A percentile compares a stretch with the other conserved stretches of the same genome.
phyloP scores from a whole-genome alignment of 1,140 invertebrate species.

The Leucophenga varia region DNA sequence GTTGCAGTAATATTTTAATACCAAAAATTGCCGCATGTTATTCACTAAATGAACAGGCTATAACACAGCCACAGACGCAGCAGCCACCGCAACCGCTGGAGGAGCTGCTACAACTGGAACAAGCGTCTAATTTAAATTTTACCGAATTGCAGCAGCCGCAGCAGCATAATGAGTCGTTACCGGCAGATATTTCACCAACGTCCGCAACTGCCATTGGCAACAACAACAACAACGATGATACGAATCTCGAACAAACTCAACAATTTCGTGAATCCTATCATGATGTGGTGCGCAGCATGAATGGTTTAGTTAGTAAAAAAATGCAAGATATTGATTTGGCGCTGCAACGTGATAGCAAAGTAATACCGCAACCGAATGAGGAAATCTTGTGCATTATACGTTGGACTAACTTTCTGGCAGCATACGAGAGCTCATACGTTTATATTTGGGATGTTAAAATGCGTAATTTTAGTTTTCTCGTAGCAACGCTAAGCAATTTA shows the following conservation, averaged over 20 bases:
- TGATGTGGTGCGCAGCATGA: constrained; percentile 48
- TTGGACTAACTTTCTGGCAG: constrained; percentile 46
- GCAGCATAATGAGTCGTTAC: too few relatives aligned
- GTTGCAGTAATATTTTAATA: constrained; percentile 18
- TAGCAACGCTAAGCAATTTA: constrained; percentile 39
- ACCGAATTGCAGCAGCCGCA: not conserved
- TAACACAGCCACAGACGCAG: not conserved
- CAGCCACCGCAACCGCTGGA: not conserved
- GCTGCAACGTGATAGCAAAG: constrained; percentile 43
- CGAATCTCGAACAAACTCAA: constrained; percentile 6
- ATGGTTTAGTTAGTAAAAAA: constrained; percentile 45
- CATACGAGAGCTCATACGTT: constrained; percentile 36
- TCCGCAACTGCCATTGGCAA: not conserved
- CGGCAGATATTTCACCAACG: constrained; percentile 2
- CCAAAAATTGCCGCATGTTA: constrained; percentile 39
- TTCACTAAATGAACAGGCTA: constrained; percentile 23
- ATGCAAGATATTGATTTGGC: constrained; percentile 53
- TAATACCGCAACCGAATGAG: constrained; percentile 44
- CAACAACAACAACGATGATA: not conserved
- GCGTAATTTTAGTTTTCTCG: constrained; percentile 31
- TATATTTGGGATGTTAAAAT: constrained; percentile 50
- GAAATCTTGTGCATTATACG: constrained; percentile 49
- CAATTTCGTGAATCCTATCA: constrained; percentile 31
- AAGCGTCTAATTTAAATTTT: not conserved
- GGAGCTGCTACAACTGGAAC: constrained; percentile 2